Base-by-base conservation (phyloP, 2,797 vertebrate genomes). In the Morelia viridis region DNA sequence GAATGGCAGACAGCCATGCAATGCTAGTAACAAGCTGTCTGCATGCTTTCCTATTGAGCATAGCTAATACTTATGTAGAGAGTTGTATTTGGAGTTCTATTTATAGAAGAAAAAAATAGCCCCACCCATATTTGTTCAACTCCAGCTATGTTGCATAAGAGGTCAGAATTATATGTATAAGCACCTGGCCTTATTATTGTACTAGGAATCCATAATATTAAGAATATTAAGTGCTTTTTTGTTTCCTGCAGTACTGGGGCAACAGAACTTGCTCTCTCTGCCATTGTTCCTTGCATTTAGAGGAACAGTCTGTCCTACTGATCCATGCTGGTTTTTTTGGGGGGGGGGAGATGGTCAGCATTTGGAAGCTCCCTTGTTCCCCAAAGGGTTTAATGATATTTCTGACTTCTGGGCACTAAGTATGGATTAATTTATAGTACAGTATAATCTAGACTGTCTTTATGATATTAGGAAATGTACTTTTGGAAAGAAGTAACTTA, bases 11-110 rank as follows among this genome's bases (percentile, higher is more conserved):
- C 9, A 86, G 84, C 92, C 15, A 31, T 85, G 60, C 26, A 87
- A 35, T 58, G 80, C 76, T 92, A 31, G 31, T 90, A 90, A 88
- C 62, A 89, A 71, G 61, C 58, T 61, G 46, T 88, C 68, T 88
- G 28, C 71, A 19, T 88, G 41, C 46, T 80, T 87, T 91, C 53
- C 41, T 88, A 83, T 62, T 88, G 91, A 80, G 58, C 58, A 56
- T 31, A 88, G 41, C 87, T 84, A 80, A 35, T 92, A 62, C 22
- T 64, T 92, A 83, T 57, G 24, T 92, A 22, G 68, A 90, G 41
- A 56, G 56, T 87, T 56, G 31, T 26, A 90, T 90, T 80, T 87
- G 53, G n/a, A 90, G 58, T 89, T 80, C 41, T 62, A 85, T 56
- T 90, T 92, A 87, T 35, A 64, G 68, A 57, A 13, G 22, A 46